These are phyloP conservation scores for Nemoura dubitans DNA, from an alignment of 2,888 invertebrate species.

Conservation along the genomic window DNA sequence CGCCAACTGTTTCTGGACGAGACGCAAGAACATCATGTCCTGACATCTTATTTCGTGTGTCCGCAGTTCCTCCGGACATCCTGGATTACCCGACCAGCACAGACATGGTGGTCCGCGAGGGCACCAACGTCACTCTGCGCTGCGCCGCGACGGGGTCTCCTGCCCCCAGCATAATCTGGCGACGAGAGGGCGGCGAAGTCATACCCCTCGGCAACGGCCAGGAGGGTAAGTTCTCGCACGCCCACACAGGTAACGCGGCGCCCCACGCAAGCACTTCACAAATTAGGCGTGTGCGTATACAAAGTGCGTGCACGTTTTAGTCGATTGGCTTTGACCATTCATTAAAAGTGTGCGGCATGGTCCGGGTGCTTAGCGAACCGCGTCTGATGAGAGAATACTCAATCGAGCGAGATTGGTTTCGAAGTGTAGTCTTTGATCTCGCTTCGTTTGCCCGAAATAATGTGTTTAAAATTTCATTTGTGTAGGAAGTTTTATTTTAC, in stretches of 20 bases:
- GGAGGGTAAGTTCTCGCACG: constrained; percentile 52
- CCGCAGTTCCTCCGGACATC: constrained; percentile 84
- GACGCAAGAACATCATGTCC: neutral
- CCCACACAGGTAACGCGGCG: neutral
- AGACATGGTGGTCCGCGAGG: constrained; percentile 86
- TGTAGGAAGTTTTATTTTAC: neutral
- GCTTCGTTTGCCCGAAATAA: neutral
- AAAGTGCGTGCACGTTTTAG: constrained; percentile 18
- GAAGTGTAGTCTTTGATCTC: constrained; percentile 22
- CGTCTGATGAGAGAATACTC: constrained; percentile 19
- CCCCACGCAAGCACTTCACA: constrained; percentile 15
- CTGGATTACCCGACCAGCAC: constrained; percentile 86
- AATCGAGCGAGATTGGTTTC: constrained; percentile 28
- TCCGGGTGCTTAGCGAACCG: constrained; percentile 16
- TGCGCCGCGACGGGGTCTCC: constrained; percentile 91
- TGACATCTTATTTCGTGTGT: neutral
- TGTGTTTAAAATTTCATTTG: neutral
- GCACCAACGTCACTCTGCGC: constrained; percentile 83
- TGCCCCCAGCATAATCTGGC: constrained; percentile 86
- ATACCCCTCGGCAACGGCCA: constrained; percentile 63
- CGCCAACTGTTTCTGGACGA: neutral
- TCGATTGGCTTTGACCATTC: constrained; percentile 33
- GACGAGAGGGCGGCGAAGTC: constrained; percentile 78
- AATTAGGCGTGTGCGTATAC: constrained; percentile 16
- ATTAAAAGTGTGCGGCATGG: neutral